These are phyloP conservation scores for Crotalus tigris DNA, from an alignment of 2,113 vertebrate species.

Conservation along the genomic window DNA sequence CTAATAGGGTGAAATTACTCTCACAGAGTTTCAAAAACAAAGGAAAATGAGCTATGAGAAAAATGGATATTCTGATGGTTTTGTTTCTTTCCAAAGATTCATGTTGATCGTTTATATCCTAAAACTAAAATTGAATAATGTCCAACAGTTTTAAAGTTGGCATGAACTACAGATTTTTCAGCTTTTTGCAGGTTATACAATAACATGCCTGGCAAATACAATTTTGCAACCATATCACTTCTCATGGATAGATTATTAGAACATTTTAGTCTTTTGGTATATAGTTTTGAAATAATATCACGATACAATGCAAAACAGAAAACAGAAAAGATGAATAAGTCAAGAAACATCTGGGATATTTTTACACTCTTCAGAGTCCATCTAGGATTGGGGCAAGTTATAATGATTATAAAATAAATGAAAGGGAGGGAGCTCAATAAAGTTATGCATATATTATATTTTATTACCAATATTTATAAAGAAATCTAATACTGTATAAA, in stretches of 20 bases:
- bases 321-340: background rate
- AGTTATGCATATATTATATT: background rate
- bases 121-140: background rate
- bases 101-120: background rate
- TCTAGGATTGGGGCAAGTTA: background rate
- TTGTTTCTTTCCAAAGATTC: background rate
- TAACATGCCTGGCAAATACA: rapidly evolving
- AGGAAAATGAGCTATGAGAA: background rate
- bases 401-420: background rate
- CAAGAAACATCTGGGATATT: background rate
- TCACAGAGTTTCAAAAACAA: background rate
- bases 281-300: background rate
- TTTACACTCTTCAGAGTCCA: background rate
- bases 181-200: background rate
- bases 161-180: background rate
- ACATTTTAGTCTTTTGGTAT: slow-evolving; percentile 24
- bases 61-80: background rate
- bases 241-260: background rate
- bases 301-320: background rate
- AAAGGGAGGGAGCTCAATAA: background rate
- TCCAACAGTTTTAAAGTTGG: background rate
- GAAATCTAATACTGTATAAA: background rate
- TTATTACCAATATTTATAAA: background rate
- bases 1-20: background rate
- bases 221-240: slow-evolving; percentile 7